Percentiles rank a stretch among this genome's conserved stretches.
These are phyloP conservation scores for Acropora tenuis DNA, from an alignment of 64 coral and sea anemone genomes.

Conservation along the genomic window DNA sequence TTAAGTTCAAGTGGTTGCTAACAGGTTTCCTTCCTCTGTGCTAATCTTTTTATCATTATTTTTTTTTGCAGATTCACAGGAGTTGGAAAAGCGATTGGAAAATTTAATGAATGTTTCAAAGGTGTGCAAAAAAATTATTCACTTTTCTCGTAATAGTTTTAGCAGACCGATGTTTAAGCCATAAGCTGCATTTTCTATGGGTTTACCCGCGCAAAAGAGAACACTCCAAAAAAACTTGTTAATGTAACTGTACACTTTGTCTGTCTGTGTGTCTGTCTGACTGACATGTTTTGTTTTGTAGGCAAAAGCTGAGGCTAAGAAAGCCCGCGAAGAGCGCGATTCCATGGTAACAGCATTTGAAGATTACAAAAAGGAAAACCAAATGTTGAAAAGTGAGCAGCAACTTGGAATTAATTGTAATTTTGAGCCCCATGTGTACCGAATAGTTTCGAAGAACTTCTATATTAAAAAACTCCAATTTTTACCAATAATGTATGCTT, in stretches of 20 bases:
- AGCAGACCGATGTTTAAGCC: too few species aligned
- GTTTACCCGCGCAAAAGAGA: too few species aligned
- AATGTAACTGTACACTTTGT: background rate
- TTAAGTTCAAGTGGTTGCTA: too few species aligned
- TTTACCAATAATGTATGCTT: too few species aligned
- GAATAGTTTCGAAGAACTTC: too few species aligned
- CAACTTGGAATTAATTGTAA: background rate
- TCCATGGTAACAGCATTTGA: conserved; percentile 55
- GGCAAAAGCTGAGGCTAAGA: conserved; percentile 68
- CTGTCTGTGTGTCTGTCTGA: background rate
- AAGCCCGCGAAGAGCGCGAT: conserved; percentile 58
- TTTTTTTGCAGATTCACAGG: conserved; percentile 6
- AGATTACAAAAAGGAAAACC: conserved; percentile 51
- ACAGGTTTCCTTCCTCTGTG: too few species aligned
- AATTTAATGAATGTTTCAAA: conserved; percentile 48
- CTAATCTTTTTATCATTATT: background rate
- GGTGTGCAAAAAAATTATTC: background rate
- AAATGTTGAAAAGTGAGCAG: conserved; percentile 68
- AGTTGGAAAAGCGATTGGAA: conserved; percentile 33
- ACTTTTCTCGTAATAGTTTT: background rate
- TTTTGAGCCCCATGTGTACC: too few species aligned
- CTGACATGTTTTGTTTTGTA: background rate
- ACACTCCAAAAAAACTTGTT: too few species aligned
- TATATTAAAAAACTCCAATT: too few species aligned
- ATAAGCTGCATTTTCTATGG: too few species aligned